Percentiles rank a stretch among this genome's conserved stretches.
phyloP scores from a whole-genome alignment of 2,797 vertebrate genomes.

The Margarornis squamiger region DNA sequence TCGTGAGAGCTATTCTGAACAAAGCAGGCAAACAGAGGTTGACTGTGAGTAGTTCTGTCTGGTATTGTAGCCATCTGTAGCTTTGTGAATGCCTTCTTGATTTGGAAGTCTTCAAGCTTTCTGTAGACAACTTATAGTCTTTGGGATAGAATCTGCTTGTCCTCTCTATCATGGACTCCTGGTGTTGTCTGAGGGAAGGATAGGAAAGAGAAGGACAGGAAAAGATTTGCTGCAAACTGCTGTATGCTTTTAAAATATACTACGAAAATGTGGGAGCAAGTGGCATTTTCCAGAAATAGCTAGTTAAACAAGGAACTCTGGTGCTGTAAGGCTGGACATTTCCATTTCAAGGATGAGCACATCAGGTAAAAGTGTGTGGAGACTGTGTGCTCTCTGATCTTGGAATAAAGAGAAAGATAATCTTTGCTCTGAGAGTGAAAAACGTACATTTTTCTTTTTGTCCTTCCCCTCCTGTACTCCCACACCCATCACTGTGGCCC shows the following conservation, averaged over 20 bases:
- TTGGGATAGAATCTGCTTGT: not conserved
- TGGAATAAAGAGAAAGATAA: not conserved
- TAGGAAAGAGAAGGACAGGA: not conserved
- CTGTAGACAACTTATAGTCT: not conserved
- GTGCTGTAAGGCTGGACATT: not conserved
- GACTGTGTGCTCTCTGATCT: not conserved
- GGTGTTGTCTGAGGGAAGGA: not conserved
- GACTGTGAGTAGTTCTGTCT: not conserved
- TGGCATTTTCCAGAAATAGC: not conserved
- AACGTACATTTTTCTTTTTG: not conserved
- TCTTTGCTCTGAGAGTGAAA: not conserved
- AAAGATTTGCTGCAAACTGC: not conserved
- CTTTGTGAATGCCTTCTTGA: not conserved
- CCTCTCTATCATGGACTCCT: not conserved
- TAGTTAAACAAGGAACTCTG: not conserved
- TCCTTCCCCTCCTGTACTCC: not conserved
- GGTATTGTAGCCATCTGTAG: not conserved
- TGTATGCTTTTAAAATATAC: not conserved
- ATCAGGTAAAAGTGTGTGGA: not conserved
- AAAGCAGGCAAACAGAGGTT: not conserved
- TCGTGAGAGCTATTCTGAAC: not conserved
- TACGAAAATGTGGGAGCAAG: not conserved
- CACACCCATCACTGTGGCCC: not conserved
- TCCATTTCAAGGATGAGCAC: not conserved
- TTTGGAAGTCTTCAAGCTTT: not conserved